Evolutionary conservation across 2,888 invertebrate genomes (phyloP), one percentile per base, ranked within the genome.

Genomic region (Synanthedon formicaeformis): DNA sequence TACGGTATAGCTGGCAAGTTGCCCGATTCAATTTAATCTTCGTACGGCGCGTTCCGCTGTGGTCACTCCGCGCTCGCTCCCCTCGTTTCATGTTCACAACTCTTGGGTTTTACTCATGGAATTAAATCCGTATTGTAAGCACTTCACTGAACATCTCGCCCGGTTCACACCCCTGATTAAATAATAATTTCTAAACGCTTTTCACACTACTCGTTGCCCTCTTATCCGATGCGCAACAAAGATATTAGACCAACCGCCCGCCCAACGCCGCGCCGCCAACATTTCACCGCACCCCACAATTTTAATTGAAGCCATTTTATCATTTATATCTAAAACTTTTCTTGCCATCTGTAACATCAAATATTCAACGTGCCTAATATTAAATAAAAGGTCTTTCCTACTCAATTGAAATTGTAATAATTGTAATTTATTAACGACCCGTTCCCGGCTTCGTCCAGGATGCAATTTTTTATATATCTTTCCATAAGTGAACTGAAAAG

Each of bases 11-110:
- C 69, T 81, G 82, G 84, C 79, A 59, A 61, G 58, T 59, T 66
- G 81, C 84, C 83, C 74, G 69, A 66, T 74, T 74, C 76, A 75
- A 83, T 82, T 82, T 83, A 79, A 81, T 84, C 79, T 83, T 81
- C 78, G 77, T 77, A 70, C 71, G 66, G 69, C 64, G 67, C 69
- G 70, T 68, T 65, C 60, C 66, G 67, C 66, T 76, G 82, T 79
- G 81, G 81, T 81, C 81, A 80, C 76, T 79, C 72, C 73, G 66
- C 64, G 64, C 65, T 61, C 62, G 60, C 63, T 67, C 63, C 60
- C 64, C n/a, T 62, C 65, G 66, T 62, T 67, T 61, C 62, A 64
- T 65, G 66, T 71, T 68, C 71, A 67, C 65, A 60, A 60, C 65
- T 65, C 63, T 52, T 55, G 56, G 57, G 57, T 61, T 45, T n/a